These are phyloP conservation scores for Cervus canadensis DNA, from an alignment of 2,113 vertebrate genomes.

Conservation along the genomic window DNA sequence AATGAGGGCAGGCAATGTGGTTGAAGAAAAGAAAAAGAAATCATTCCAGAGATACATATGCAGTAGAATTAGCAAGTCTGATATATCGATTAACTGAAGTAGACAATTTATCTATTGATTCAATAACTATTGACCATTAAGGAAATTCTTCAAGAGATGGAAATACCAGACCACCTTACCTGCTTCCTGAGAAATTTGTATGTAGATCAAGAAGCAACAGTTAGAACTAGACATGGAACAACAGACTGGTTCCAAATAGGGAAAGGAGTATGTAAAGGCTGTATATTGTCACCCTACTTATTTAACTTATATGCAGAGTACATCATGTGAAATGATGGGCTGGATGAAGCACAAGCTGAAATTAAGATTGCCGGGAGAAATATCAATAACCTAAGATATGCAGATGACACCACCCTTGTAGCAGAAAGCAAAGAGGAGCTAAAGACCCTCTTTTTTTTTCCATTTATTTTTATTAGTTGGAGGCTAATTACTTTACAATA, in stretches of 20 bases:
- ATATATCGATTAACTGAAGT: neutral
- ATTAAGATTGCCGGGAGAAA: fast-evolving
- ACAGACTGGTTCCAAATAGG: neutral
- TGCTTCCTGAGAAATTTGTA: neutral
- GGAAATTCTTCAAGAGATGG: neutral
- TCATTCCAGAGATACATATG: neutral
- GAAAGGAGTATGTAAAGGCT: neutral
- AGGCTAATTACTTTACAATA: too few species aligned
- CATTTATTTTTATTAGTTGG: too few species aligned
- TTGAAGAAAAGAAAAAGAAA: neutral
- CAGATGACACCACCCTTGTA: neutral
- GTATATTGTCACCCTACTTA: neutral
- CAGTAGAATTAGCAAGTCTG: neutral
- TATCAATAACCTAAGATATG: neutral
- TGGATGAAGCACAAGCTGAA: neutral
- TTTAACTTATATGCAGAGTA: neutral
- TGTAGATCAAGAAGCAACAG: neutral
- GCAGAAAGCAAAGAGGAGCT: neutral
- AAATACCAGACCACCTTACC: neutral
- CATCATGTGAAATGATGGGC: neutral
- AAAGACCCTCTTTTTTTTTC: neutral
- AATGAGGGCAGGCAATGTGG: neutral
- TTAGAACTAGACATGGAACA: neutral
- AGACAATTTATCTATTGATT: neutral
- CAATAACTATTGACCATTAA: neutral